A percentile compares a stretch with the other conserved stretches of the same genome.
Evolutionary conservation across 92 coral and sea anemone species (phyloP).

Genomic region (Paramuricea clavata): DNA sequence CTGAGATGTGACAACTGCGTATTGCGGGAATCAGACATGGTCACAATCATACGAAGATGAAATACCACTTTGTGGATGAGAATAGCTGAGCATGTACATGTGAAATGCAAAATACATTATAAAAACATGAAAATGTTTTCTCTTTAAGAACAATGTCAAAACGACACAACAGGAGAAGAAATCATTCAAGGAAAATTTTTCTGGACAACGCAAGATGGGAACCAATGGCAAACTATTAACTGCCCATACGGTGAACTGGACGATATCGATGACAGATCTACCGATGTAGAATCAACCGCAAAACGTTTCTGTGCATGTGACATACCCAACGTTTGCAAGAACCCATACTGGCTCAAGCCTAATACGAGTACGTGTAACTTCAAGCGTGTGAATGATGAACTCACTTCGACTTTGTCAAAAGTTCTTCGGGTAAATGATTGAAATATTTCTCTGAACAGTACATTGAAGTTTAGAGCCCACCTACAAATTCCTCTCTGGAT

Average conservation of each 20-base stretch:
- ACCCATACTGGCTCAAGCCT: slow-evolving; percentile 18
- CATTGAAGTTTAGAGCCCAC: too few species aligned
- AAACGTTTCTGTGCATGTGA: slow-evolving; percentile 24
- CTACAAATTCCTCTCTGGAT: too few species aligned
- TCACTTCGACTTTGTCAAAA: neutral
- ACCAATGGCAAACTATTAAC: too few species aligned
- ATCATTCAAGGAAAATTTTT: slow-evolving; percentile 9
- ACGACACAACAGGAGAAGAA: slow-evolving; percentile 34
- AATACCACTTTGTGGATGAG: too few species aligned
- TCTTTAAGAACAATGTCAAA: slow-evolving; percentile 20
- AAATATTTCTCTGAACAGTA: too few species aligned
- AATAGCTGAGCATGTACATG: too few species aligned
- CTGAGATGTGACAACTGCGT: too few species aligned
- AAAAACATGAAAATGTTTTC: neutral
- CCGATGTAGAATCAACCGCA: neutral
- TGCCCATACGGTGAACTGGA: slow-evolving; percentile 38
- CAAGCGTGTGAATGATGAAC: neutral
- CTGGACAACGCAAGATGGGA: neutral
- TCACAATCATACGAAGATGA: too few species aligned
- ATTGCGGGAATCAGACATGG: too few species aligned
- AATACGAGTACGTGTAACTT: neutral
- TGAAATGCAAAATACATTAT: too few species aligned
- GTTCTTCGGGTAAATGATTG: slow-evolving; percentile 20
- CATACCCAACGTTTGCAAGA: slow-evolving; percentile 1
- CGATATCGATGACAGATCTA: too few species aligned